Conservation (phyloP, 1,140 invertebrate genomes). For the Steinernema feltiae region DNA sequence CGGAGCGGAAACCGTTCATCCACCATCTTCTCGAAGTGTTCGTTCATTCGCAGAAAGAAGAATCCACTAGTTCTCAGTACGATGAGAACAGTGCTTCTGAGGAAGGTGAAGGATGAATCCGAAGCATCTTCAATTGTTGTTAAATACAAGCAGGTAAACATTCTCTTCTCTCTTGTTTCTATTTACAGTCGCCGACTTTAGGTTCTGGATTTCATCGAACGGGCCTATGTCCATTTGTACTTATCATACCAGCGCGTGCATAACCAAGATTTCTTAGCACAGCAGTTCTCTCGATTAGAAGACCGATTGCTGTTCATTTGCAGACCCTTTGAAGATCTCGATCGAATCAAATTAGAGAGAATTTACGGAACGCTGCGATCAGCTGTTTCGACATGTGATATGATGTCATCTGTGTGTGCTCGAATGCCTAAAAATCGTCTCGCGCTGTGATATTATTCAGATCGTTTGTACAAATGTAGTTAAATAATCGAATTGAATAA, state of each 20-base stretch:
- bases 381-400: not conserved
- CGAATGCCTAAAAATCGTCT: too few relatives aligned
- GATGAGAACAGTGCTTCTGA: not conserved
- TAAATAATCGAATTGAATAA: too few relatives aligned
- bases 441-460: too few relatives aligned
- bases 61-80: not conserved
- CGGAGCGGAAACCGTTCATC: not conserved
- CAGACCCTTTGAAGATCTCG: not conserved
- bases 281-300: not conserved
- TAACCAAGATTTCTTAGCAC: not conserved
- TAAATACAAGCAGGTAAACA: not conserved
- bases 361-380: not conserved
- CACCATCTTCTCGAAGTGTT: not conserved
- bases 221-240: not conserved
- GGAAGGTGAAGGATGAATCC: not conserved
- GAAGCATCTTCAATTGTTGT: not conserved
- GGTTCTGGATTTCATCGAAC: not conserved
- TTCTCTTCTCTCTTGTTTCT: not conserved
- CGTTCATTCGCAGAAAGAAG: not conserved
- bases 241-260: not conserved
- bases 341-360: not conserved
- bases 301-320: not conserved
- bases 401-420: not conserved
- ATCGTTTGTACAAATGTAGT: too few relatives aligned
- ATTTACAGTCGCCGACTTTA: not conserved